Conservation (phyloP, 2,888 invertebrate genomes). For the Slavum lentiscoides region DNA sequence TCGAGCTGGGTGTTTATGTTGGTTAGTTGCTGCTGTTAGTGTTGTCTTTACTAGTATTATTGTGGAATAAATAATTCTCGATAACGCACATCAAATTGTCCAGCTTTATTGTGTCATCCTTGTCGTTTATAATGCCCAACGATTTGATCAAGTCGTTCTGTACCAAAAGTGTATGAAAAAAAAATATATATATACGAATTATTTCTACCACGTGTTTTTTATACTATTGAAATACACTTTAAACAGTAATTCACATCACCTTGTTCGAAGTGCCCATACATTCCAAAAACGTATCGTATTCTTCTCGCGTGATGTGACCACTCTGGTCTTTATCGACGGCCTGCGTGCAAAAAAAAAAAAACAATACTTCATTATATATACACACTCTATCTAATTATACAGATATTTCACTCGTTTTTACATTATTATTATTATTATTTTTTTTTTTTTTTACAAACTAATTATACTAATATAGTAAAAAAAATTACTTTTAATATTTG, state of each 20-base stretch:
- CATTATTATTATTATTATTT: too few species aligned
- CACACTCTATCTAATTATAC: too few species aligned
- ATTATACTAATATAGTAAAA: too few species aligned
- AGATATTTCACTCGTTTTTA: too few species aligned
- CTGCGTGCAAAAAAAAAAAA: slow-evolving; percentile 61
- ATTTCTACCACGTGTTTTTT: too few species aligned
- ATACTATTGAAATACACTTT: too few species aligned
- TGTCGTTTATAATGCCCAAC: slow-evolving; percentile 39
- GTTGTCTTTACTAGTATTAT: not conserved
- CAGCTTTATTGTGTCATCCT: slow-evolving; percentile 11
- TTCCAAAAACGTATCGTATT: slow-evolving; percentile 80
- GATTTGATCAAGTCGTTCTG: slow-evolving; percentile 35
- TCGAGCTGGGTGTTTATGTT: too few species aligned
- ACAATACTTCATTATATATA: too few species aligned
- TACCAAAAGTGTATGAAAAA: not conserved
- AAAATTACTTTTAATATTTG: too few species aligned
- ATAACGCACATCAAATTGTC: slow-evolving; percentile 17
- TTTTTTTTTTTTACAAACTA: too few species aligned
- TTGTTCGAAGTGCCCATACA: slow-evolving; percentile 76
- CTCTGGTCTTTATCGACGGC: slow-evolving; percentile 81
- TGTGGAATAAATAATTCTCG: slow-evolving; percentile 20
- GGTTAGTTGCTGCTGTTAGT: too few species aligned
- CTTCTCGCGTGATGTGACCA: slow-evolving; percentile 77
- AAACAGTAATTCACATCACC: slow-evolving; percentile 58
- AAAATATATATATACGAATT: too few species aligned